Evolutionary conservation across 1,140 invertebrate genomes (phyloP), one percentile per base, ranked within the genome.

Genomic region (Drosophila sucinea): DNA sequence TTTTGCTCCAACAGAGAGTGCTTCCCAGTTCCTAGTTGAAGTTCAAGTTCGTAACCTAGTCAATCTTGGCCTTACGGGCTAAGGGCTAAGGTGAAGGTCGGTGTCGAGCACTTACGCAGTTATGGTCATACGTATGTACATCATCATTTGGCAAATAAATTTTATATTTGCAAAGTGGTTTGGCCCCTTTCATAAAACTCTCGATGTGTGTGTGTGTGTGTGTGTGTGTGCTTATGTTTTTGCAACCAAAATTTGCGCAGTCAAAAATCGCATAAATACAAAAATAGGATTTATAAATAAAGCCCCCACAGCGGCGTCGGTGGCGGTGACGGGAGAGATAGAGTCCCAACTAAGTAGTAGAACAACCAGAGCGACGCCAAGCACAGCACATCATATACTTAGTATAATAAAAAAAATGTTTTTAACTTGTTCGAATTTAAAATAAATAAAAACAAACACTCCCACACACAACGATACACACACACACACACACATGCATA

Each of bases 271-370:
- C 55, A 70, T 69, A 40, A 44, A 67, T 73, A 44, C 77, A 70
- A 76, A 76, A 76, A 76, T 69, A 76, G 68, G 35, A 73, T 47
- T 62, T 76, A 76, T 76, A 76, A 76, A 69, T 76, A 76, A 67
- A 70, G 6, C 7, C 23, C 38, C 29, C 57, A 38, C 47, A 35
- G 10, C 32, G 23, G 5, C 25, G 60, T 8, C 58, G 56, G 6
- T 1, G 10, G 2, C 2, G 35, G 10, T 3, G 10, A 10, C 3
- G 10, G 11, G 7, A 38, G 35, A 38, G 32, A 40, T 5, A 38
- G 57, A 23, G 17, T 27, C 32, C 23, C 33, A 11, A 6, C 57
- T 38, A 60, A 27, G 23, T 10, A 32, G 30, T 1, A 27, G 27
- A 56, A 56, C 55, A 56, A 17, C 17, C 17, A 38, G 33, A 35